Percentiles rank a stretch among this genome's conserved stretches.
These are phyloP conservation scores for Loris lydekkerianus DNA, from an alignment of 2,797 vertebrate genomes.

Conservation along the genomic window DNA sequence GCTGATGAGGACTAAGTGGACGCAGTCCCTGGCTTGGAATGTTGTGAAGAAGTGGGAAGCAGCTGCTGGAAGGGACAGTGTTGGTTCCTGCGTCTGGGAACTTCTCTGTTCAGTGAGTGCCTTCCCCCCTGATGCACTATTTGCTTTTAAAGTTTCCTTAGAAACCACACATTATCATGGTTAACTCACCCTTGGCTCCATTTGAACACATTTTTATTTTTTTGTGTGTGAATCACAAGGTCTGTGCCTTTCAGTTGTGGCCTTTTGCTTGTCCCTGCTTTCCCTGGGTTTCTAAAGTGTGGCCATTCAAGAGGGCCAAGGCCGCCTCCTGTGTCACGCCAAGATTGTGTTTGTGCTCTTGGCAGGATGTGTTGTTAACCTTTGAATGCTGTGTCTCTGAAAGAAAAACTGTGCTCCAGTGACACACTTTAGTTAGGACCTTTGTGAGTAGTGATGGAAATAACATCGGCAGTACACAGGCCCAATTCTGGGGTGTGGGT, in stretches of 20 bases:
- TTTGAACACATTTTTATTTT: background rate
- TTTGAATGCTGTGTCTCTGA: background rate
- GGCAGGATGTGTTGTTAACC: background rate
- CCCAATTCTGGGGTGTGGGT: background rate
- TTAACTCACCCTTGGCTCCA: constrained; percentile 63
- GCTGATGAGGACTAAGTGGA: background rate
- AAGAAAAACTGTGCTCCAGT: constrained; percentile 39
- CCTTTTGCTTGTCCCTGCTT: constrained; percentile 37
- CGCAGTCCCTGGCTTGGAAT: background rate
- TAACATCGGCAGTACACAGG: background rate
- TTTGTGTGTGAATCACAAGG: constrained; percentile 55
- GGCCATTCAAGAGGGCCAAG: constrained; percentile 34
- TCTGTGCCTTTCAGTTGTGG: constrained; percentile 1
- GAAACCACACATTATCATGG: constrained; percentile 50
- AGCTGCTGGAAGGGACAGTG: background rate
- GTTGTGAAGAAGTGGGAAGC: background rate
- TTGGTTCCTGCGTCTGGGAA: background rate
- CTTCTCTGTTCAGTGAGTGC: background rate
- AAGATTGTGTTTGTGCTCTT: constrained; percentile 21
- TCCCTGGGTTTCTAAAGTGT: constrained; percentile 28
- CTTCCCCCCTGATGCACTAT: background rate
- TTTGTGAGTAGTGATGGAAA: background rate
- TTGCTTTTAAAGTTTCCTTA: constrained; percentile 75
- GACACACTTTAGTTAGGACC: constrained; percentile 1
- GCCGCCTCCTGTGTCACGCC: background rate